phyloP scores from a whole-genome alignment of 1,140 invertebrate genomes.

The Neelides sp. region DNA sequence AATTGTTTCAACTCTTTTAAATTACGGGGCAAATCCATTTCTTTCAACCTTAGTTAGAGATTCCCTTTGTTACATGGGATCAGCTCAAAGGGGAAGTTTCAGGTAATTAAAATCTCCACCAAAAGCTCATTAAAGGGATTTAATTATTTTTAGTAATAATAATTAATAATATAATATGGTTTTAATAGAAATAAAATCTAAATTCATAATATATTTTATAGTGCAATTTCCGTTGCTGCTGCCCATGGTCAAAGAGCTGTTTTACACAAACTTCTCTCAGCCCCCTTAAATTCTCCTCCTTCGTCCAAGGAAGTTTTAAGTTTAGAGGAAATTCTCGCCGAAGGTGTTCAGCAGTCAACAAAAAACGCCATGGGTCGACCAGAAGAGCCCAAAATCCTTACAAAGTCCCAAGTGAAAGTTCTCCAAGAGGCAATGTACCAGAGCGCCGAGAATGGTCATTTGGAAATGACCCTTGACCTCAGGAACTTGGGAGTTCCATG shows the following conservation, averaged over 20 bases:
- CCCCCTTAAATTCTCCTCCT: constrained; percentile 52
- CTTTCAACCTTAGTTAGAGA: constrained; percentile 69
- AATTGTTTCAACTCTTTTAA: constrained; percentile 61
- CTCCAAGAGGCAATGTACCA: constrained; percentile 87
- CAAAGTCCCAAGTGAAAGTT: constrained; percentile 66
- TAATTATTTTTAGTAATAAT: not conserved
- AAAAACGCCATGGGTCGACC: constrained; percentile 32
- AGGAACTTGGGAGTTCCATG: constrained; percentile 68
- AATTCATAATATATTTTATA: constrained; percentile 34
- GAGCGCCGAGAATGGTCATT: constrained; percentile 73
- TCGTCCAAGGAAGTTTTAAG: constrained; percentile 63
- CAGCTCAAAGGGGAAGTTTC: constrained; percentile 61
- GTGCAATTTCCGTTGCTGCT: constrained; percentile 72
- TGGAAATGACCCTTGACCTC: constrained; percentile 74
- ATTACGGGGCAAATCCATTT: constrained; percentile 73
- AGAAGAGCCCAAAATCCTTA: constrained; percentile 42
- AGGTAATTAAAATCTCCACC: constrained; percentile 8
- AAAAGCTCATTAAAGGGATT: not conserved
- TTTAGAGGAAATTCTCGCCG: constrained; percentile 77
- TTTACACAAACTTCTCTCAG: constrained; percentile 62
- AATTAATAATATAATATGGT: not conserved
- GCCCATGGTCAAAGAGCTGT: constrained; percentile 65
- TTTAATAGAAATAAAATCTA: constrained; percentile 4
- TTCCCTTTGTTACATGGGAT: constrained; percentile 66
- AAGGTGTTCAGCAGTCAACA: constrained; percentile 43